Evolutionary conservation across 2,113 vertebrate species (phyloP), one percentile per base, ranked within the genome.

Genomic region (Callaeas wilsoni): DNA sequence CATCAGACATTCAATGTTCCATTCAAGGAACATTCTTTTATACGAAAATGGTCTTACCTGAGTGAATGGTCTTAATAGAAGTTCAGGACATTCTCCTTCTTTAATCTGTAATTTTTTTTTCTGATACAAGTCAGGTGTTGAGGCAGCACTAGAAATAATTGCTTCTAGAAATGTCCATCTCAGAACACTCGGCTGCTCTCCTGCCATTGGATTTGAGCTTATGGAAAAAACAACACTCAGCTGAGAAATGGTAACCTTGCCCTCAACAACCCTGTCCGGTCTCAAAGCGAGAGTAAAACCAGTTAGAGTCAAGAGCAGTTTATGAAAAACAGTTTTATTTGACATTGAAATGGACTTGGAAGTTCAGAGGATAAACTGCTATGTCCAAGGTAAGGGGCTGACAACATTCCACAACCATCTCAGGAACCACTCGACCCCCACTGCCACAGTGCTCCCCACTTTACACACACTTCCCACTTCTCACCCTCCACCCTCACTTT

Each of bases 371-470:
- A 35, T 23, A 52, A 73, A 49, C 20, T 25, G 10, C 11, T 19
- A 13, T 6, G 15, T 10, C 29, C 5, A 33, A 77, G 7, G 18
- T 11, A 14, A 42, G 5, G 25, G 21, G 37, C 29, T 25, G 8
- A 64, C 2, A 2, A 62, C 22, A 35, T 16, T 44, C 29, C 63
- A 37, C 1, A 4, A 19, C 6, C 1, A 0, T 10, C 35, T 42
- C 3, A 6, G 21, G 12, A 79, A 56, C 5, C 22, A 30, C 29
- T 30, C 27, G 23, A 49, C 25, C 35, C 39, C 30, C 17, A 8
- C 26, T 37, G 65, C 41, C 44, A 49, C n/a, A 13, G 12, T 6
- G n/a, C 37, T 56, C 29, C 39, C 35, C 6, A 37, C 55, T 76
- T 65, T 6, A 47, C 4, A 63, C 16, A 59, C 3, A 8, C 30